Conservation (phyloP, 2,113 vertebrate species). For the Chroicocephalus ridibundus region DNA sequence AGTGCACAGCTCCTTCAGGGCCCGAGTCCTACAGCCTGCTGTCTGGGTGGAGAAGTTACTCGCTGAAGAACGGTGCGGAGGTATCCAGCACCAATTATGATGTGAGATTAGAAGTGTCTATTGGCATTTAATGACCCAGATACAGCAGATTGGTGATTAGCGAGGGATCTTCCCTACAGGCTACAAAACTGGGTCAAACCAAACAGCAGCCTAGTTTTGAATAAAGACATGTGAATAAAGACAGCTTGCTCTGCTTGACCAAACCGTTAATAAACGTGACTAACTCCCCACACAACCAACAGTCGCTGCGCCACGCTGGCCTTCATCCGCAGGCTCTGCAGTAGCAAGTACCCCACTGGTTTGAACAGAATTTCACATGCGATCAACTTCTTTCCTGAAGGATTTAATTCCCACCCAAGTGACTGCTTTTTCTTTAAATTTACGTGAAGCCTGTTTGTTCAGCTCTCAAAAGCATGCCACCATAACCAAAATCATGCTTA, state of each 20-base stretch:
- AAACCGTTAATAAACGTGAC: background rate
- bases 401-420: background rate
- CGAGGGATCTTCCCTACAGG: background rate
- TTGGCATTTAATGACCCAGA: constrained; percentile 51
- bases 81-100: background rate
- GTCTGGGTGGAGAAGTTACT: background rate
- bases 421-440: background rate
- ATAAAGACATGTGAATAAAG: background rate
- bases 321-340: background rate
- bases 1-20: background rate
- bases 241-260: background rate
- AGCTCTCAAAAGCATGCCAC: background rate
- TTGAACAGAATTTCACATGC: background rate
- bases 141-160: background rate
- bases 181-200: constrained; percentile 55
- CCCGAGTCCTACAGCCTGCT: background rate
- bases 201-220: background rate
- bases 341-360: background rate
- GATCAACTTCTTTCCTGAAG: background rate
- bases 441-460: background rate
- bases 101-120: rapidly evolving
- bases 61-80: rapidly evolving
- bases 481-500: background rate
- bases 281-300: background rate
- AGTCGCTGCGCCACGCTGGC: background rate